phyloP scores from a whole-genome alignment of 2,113 vertebrate genomes.

The Ondatra zibethicus region DNA sequence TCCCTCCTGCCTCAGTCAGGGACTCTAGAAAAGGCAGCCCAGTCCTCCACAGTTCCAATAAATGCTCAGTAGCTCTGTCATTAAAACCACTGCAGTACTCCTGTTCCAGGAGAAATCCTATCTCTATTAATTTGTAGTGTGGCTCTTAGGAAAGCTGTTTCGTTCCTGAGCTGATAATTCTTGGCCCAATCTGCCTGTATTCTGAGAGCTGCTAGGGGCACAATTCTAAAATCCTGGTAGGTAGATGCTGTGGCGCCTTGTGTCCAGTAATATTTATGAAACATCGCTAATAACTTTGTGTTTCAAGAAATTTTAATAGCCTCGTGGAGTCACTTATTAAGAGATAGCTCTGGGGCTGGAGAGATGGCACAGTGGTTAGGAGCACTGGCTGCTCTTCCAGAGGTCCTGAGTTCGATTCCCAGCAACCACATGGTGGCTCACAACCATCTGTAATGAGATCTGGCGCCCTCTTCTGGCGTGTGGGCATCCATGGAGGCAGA shows the following conservation, averaged over 20 bases:
- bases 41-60: neutral
- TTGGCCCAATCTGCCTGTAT: neutral
- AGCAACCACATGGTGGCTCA: neutral
- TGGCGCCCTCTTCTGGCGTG: too few relatives aligned
- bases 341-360: neutral
- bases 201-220: constrained; percentile 1
- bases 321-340: neutral
- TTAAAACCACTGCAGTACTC: neutral
- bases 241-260: neutral
- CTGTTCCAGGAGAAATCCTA: neutral
- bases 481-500: too few relatives aligned
- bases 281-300: neutral
- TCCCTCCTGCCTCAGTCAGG: neutral
- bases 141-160: neutral
- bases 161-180: neutral
- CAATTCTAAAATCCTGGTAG: neutral
- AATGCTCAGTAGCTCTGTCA: neutral
- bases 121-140: neutral
- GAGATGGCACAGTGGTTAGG: neutral
- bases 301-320: constrained; percentile 13
- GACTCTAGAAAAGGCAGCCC: neutral
- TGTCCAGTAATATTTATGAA: neutral
- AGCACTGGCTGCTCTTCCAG: neutral
- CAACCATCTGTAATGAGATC: neutral
- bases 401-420: neutral